A percentile compares a stretch with the other conserved stretches of the same genome.
These are phyloP conservation scores for Tetheella fluctuosa DNA, from an alignment of 2,888 invertebrate species.

Conservation along the genomic window DNA sequence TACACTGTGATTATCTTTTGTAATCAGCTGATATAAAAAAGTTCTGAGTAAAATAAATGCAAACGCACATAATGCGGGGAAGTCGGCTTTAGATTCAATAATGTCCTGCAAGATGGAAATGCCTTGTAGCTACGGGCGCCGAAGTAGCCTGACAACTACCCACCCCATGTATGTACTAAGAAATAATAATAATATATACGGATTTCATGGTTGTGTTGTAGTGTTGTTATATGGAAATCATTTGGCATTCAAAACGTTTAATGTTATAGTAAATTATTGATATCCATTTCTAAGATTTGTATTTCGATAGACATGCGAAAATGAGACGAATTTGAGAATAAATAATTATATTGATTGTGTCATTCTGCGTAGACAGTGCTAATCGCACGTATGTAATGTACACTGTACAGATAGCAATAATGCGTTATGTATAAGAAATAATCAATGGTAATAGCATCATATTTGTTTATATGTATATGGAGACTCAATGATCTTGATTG, in stretches of 20 bases:
- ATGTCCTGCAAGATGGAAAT: background rate
- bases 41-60: background rate
- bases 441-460: background rate
- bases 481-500: background rate
- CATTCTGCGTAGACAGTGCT: background rate
- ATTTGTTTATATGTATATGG: background rate
- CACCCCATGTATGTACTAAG: background rate
- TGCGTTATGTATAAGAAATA: background rate
- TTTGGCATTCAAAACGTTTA: background rate
- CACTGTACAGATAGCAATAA: background rate
- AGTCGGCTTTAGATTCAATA: background rate
- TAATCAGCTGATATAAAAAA: background rate
- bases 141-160: background rate
- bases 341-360: background rate
- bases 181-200: no score
- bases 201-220: constrained; percentile 7
- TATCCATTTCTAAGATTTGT: background rate
- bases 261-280: background rate
- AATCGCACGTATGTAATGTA: background rate
- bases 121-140: background rate
- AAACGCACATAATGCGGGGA: background rate
- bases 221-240: background rate
- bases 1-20: background rate
- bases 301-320: background rate
- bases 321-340: background rate